phyloP scores from a whole-genome alignment of 2,113 vertebrate genomes.

The Lagopus muta region DNA sequence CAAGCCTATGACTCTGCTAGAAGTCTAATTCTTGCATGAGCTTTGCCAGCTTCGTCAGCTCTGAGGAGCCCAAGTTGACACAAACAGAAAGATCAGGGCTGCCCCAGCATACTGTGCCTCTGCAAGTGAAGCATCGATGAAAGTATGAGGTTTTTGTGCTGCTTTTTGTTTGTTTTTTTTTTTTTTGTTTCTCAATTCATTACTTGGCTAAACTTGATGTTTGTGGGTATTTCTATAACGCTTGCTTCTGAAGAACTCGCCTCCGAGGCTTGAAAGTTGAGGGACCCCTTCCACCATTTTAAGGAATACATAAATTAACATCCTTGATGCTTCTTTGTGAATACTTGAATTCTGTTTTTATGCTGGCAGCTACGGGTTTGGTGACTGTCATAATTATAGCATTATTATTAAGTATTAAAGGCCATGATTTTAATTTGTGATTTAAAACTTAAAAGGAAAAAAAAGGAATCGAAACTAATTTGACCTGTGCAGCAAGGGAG shows the following conservation, averaged over 20 bases:
- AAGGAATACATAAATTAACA: neutral
- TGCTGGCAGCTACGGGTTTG: accelerated
- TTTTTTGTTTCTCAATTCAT: neutral
- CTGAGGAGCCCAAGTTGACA: neutral
- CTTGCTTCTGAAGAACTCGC: neutral
- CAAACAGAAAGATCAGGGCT: neutral
- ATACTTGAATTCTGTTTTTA: neutral
- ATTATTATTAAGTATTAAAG: neutral
- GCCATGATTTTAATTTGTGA: neutral
- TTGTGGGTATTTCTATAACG: neutral
- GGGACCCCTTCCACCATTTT: neutral
- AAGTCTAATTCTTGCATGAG: neutral
- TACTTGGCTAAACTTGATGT: neutral
- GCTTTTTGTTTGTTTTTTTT: neutral
- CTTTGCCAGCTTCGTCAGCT: neutral
- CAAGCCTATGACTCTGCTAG: neutral
- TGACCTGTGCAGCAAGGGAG: neutral
- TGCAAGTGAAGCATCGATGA: neutral
- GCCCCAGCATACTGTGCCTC: neutral
- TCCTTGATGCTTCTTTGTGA: neutral
- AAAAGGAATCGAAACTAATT: neutral
- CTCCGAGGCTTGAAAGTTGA: neutral
- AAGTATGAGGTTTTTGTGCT: neutral
- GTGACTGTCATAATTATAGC: neutral
- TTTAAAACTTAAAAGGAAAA: too few species aligned